Evolutionary conservation across 2,113 vertebrate genomes (phyloP), one percentile per base, ranked within the genome.

Genomic region (Cephalopholis sonnerati): DNA sequence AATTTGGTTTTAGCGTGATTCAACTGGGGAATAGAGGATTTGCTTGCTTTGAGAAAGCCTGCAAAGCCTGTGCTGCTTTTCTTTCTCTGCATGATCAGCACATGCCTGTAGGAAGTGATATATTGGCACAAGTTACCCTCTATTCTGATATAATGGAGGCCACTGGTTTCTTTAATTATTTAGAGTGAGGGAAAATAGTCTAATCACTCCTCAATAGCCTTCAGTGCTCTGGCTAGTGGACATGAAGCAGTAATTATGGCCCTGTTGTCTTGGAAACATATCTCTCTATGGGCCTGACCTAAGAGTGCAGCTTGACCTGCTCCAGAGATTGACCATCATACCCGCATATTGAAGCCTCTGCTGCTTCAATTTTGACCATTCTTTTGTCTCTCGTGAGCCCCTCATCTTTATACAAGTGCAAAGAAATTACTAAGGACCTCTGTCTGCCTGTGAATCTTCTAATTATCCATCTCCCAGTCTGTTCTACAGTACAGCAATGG

Each of bases 161-260:
- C 15, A 22, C 24, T 65, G 11, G 74, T 29, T 54, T 27, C 5
- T 78, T 75, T 24, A 63, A 82, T 83, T 59, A 68, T 53, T 73
- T 29, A 50, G 27, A 68, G 36, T 74, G 32, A 46, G 9, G 22
- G 32, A 53, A 22, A 27, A 46, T 41, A 20, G 18, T 24, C 48
- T 61, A 27, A 53, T 68, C 25, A 27, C 10, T 63, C 25, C 36
- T 50, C 22, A 16, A n/a, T 58, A 10, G 48, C 64, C 22, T 25
- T n/a, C 2, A 22, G 0, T 27, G 1, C 39, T 24, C 13, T 50
- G 53, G 13, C 8, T 17, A 16, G 12, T 32, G n/a, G 24, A 76
- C 17, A 12, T 20, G 32, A 53, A 41, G 44, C 7, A 74, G 46
- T 10, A 8, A 29, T 32, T 32, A 7, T 3, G 6, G 9, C 18